Percentiles rank a stretch among this genome's conserved stretches.
Evolutionary conservation across 1,140 invertebrate species (phyloP).

Genomic region (Drosophila ananassae): DNA sequence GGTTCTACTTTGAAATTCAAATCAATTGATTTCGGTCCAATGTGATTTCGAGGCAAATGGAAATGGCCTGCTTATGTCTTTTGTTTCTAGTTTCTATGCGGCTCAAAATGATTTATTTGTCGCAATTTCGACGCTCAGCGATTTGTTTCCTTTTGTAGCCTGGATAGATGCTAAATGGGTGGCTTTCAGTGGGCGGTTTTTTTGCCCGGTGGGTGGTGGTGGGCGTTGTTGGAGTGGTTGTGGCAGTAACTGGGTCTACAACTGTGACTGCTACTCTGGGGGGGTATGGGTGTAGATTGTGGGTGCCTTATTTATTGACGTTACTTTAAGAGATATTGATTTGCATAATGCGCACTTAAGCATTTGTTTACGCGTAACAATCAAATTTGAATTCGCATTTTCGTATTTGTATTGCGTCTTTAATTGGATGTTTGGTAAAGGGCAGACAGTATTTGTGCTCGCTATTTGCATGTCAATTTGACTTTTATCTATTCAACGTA

Average conservation of each 20-base stretch:
- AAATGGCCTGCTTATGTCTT: constrained; percentile 81
- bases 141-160: constrained; percentile 61
- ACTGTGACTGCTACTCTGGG: neutral
- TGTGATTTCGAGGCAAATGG: constrained; percentile 78
- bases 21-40: constrained; percentile 79
- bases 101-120: constrained; percentile 82
- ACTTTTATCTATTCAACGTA: constrained; percentile 74
- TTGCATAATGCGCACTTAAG: constrained; percentile 82
- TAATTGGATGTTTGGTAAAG: constrained; percentile 73
- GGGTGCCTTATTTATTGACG: constrained; percentile 73
- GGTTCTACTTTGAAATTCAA: constrained; percentile 74
- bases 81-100: constrained; percentile 70
- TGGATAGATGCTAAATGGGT: constrained; percentile 20
- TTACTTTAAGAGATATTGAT: constrained; percentile 81
- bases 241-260: neutral
- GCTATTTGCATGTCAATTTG: constrained; percentile 81
- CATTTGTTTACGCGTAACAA: constrained; percentile 82
- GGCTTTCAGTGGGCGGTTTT: constrained; percentile 2
- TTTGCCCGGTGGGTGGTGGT: neutral
- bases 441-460: constrained; percentile 39
- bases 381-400: constrained; percentile 81
- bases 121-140: constrained; percentile 77
- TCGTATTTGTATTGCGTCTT: constrained; percentile 72
- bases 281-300: neutral
- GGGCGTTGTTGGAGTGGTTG: neutral